These are phyloP conservation scores for Brevimyrus niger DNA, from an alignment of 2,113 vertebrate genomes.

Conservation along the genomic window DNA sequence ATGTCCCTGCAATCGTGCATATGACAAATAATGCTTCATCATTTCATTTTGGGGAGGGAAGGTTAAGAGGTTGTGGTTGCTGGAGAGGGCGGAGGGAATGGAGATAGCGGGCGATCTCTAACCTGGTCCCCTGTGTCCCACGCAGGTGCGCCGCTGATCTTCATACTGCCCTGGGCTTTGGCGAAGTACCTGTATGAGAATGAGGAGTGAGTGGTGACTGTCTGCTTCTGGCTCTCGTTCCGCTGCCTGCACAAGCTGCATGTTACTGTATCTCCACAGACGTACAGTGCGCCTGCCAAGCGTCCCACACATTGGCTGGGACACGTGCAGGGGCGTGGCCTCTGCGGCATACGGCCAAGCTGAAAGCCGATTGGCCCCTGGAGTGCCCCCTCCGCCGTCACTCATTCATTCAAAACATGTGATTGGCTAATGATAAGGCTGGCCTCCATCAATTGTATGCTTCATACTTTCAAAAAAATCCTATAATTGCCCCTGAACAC, in stretches of 20 bases:
- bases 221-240: too few species aligned
- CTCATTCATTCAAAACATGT: background rate
- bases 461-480: background rate
- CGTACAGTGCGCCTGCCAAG: background rate
- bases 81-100: background rate
- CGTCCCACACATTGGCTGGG: background rate
- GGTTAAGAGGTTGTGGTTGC: background rate
- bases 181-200: constrained; percentile 86
- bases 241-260: background rate
- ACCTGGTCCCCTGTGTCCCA: constrained; percentile 12
- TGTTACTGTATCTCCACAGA: background rate
- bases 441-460: background rate
- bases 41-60: background rate
- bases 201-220: constrained; percentile 73
- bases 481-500: background rate
- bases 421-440: background rate
- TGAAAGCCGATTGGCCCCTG: background rate
- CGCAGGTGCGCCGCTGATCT: constrained; percentile 80
- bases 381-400: background rate
- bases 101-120: background rate
- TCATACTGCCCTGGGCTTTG: constrained; percentile 79
- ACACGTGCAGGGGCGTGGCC: background rate
- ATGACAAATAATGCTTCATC: background rate
- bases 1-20: background rate
- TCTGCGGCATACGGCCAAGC: background rate